phyloP scores from a whole-genome alignment of 92 coral and sea anemone species.

The Epizoanthus ramosus region DNA sequence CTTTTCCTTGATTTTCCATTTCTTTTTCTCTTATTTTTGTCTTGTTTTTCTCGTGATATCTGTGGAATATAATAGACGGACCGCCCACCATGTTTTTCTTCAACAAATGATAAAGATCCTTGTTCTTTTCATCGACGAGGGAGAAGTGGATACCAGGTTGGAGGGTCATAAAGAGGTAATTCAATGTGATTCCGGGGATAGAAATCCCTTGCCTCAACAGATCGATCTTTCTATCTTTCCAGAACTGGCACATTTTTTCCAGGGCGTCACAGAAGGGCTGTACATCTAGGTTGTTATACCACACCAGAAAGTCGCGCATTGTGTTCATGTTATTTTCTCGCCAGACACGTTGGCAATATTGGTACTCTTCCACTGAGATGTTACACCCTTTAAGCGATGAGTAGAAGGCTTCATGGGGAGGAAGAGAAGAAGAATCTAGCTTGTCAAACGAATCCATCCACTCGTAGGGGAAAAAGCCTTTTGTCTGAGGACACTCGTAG shows the following conservation, averaged over 20 bases:
- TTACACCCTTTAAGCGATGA: too few species aligned
- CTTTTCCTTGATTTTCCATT: slow-evolving; percentile 32
- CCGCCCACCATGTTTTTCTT: slow-evolving; percentile 56
- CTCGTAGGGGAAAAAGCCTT: neutral
- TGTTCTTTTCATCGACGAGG: slow-evolving; percentile 37
- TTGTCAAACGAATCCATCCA: slow-evolving; percentile 41
- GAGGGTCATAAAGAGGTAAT: slow-evolving; percentile 45
- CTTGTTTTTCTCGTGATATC: slow-evolving; percentile 8
- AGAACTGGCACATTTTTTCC: slow-evolving; percentile 42
- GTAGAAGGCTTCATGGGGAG: too few species aligned
- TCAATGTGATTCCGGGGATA: slow-evolving; percentile 45
- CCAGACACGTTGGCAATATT: too few species aligned
- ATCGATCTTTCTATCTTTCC: slow-evolving; percentile 24
- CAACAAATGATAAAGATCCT: slow-evolving; percentile 46
- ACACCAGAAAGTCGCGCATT: slow-evolving; percentile 1
- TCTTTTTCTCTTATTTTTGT: slow-evolving; percentile 40
- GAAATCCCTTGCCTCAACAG: slow-evolving; percentile 24
- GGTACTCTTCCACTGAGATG: too few species aligned
- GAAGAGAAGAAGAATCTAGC: neutral
- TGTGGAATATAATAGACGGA: slow-evolving; percentile 5
- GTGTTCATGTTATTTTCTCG: neutral
- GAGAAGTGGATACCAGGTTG: slow-evolving; percentile 22
- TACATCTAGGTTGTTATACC: slow-evolving; percentile 51
- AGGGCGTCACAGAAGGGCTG: slow-evolving; percentile 44
- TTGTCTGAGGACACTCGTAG: slow-evolving; percentile 41